A percentile compares a stretch with the other conserved stretches of the same genome.
These are phyloP conservation scores for Acromyrmex charruanus DNA, from an alignment of 1,140 invertebrate species.

Conservation along the genomic window DNA sequence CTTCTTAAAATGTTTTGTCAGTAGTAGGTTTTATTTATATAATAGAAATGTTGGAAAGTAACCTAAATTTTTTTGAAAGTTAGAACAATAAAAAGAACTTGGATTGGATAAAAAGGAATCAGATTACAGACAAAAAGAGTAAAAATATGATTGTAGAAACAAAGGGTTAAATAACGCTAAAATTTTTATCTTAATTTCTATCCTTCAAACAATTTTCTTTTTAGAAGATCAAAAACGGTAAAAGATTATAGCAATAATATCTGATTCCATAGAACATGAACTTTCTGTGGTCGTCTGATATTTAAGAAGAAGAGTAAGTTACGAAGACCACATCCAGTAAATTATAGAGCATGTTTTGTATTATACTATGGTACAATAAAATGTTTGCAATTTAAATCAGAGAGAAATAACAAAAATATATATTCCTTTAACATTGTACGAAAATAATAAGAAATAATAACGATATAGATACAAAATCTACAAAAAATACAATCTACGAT, in stretches of 20 bases:
- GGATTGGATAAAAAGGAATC: too few species aligned
- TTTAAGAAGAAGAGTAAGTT: slow-evolving; percentile 74
- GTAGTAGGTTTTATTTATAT: too few species aligned
- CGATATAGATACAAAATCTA: background rate
- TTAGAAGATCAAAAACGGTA: slow-evolving; percentile 8
- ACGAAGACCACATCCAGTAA: slow-evolving; percentile 59
- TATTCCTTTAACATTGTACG: background rate
- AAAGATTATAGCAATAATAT: slow-evolving; percentile 62
- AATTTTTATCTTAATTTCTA: slow-evolving; percentile 56
- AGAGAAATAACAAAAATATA: background rate
- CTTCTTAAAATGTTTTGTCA: too few species aligned
- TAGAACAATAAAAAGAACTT: too few species aligned
- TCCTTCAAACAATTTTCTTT: slow-evolving; percentile 55
- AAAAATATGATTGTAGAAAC: too few species aligned
- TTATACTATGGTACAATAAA: background rate
- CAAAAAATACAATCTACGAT: background rate
- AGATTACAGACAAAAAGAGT: too few species aligned
- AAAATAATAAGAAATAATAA: background rate
- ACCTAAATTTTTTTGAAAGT: too few species aligned
- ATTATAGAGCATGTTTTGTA: slow-evolving; percentile 23
- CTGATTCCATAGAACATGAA: slow-evolving; percentile 52
- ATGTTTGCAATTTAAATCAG: background rate
- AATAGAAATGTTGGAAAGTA: too few species aligned
- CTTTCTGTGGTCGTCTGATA: slow-evolving; percentile 72
- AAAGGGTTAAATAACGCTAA: slow-evolving; percentile 15